A percentile compares a stretch with the other conserved stretches of the same genome.
Evolutionary conservation across 1,140 invertebrate species (phyloP).

Genomic region (Araneus ventricosus): DNA sequence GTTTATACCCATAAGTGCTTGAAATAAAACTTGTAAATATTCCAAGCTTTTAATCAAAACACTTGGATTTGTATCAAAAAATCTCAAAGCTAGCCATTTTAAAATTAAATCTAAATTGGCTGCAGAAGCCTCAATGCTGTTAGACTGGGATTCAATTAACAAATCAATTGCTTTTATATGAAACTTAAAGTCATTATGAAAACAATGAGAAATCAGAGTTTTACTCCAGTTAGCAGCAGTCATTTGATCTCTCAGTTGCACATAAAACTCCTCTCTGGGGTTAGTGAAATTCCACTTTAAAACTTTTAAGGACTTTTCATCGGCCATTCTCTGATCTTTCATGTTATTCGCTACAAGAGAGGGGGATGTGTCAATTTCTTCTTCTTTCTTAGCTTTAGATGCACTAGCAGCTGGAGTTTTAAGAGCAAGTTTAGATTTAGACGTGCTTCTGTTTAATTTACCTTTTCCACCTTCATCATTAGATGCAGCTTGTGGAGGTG

Average conservation of each 20-base stretch:
- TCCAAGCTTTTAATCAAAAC: slow-evolving; percentile 96
- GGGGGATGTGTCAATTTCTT: slow-evolving; percentile 91
- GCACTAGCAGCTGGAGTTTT: slow-evolving; percentile 80
- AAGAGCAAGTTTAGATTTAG: slow-evolving; percentile 76
- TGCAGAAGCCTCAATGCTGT: slow-evolving; percentile 88
- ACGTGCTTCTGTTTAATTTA: slow-evolving; percentile 76
- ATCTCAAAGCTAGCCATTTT: slow-evolving; percentile 97
- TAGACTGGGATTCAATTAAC: slow-evolving; percentile 84
- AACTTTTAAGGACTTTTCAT: slow-evolving; percentile 93
- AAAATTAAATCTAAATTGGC: slow-evolving; percentile 96
- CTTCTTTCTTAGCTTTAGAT: slow-evolving; percentile 86
- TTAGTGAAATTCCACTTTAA: slow-evolving; percentile 98
- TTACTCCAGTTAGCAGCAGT: slow-evolving; percentile 91
- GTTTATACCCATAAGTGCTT: slow-evolving; percentile 87
- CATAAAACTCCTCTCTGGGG: slow-evolving; percentile 95
- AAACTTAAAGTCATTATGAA: slow-evolving; percentile 96
- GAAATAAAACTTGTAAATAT: slow-evolving; percentile 92
- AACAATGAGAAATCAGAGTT: slow-evolving; percentile 92
- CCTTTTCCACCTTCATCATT: slow-evolving; percentile 74
- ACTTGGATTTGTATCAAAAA: slow-evolving; percentile 99
- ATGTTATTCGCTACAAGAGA: slow-evolving; percentile 87
- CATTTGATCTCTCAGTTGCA: slow-evolving; percentile 95
- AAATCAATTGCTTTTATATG: slow-evolving; percentile 97
- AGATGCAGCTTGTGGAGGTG: slow-evolving; percentile 35
- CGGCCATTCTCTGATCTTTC: slow-evolving; percentile 94